Evolutionary conservation across 2,113 vertebrate species (phyloP), one percentile per base, ranked within the genome.

Genomic region (Phyllostomus hastatus): DNA sequence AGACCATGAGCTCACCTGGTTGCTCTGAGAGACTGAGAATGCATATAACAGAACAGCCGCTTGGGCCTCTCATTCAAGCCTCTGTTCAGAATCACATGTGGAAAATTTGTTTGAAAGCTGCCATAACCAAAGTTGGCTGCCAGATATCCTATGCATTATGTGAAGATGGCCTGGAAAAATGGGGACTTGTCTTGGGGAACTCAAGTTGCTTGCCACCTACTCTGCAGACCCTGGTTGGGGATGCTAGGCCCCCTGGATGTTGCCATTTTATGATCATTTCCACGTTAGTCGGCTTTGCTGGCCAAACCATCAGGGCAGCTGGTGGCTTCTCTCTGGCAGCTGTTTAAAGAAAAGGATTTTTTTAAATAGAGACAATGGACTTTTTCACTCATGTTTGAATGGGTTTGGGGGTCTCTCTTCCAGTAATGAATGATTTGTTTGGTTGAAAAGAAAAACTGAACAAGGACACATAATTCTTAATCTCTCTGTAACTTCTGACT

Each of bases 331-430:
- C 73, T 86, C 94, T 79, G 73, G 95, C 91, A 93, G 91, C 57
- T 95, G 43, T 93, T 97, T 95, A 76, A 95, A 96, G 73, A 70
- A 93, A 94, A 67, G 67, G 33, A 80, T 95, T 95, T 93, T 96
- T 91, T 87, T 35, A 33, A 67, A n/a, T 82, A 75, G 87, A 87
- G 54, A 97, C 73, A 97, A 80, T 94, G 67, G 61, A 59, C 59
- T 91, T 96, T 94, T 95, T 89, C 35, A 95, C 50, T 54, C 43
- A 57, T 80, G 38, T 93, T 93, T 95, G 64, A 96, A 67, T 93
- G 57, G 64, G 94, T 96, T 96, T 91, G 54, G 66, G 28, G 24
- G n/a, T 75, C 22, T 94, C 66, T 95, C 10, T 86, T 80, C 64
- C 57, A 95, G 50, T 59, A 64, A 11, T 87, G 31, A 96, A 87